phyloP scores from a whole-genome alignment of 2,888 invertebrate genomes.

The Camptogramma bilineatum region DNA sequence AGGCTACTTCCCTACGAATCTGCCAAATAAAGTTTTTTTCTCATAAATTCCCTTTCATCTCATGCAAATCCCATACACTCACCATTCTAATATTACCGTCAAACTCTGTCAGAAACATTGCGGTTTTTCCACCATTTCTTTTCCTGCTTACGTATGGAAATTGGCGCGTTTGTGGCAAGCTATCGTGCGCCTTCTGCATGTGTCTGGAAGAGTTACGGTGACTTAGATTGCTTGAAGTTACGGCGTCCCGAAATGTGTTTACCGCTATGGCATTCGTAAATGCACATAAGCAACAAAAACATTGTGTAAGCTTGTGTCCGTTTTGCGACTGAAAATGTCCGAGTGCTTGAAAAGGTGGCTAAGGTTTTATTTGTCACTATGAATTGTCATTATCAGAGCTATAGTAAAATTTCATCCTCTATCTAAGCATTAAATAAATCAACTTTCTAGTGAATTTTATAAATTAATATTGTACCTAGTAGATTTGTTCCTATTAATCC shows the following conservation, averaged over 20 bases:
- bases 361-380: too few species aligned
- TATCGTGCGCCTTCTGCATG: constrained; percentile 6
- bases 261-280: background rate
- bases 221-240: constrained; percentile 25
- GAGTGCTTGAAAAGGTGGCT: too few species aligned
- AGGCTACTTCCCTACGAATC: background rate
- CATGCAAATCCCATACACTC: background rate
- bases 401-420: too few species aligned
- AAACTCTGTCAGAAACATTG: constrained; percentile 11
- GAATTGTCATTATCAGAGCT: too few species aligned
- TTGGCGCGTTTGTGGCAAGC: constrained; percentile 10
- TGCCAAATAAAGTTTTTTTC: background rate
- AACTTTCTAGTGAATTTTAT: too few species aligned
- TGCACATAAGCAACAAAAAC: background rate
- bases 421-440: too few species aligned
- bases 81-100: background rate
- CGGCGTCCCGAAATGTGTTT: background rate
- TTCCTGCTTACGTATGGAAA: constrained; percentile 21
- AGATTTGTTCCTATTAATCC: too few species aligned
- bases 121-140: constrained; percentile 14
- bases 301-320: background rate
- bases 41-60: background rate
- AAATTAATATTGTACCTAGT: too few species aligned
- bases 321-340: background rate
- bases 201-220: constrained; percentile 15